Percentiles rank a stretch among this genome's conserved stretches.
These are phyloP conservation scores for Oeneis ivallda DNA, from an alignment of 2,888 invertebrate genomes.

Conservation along the genomic window DNA sequence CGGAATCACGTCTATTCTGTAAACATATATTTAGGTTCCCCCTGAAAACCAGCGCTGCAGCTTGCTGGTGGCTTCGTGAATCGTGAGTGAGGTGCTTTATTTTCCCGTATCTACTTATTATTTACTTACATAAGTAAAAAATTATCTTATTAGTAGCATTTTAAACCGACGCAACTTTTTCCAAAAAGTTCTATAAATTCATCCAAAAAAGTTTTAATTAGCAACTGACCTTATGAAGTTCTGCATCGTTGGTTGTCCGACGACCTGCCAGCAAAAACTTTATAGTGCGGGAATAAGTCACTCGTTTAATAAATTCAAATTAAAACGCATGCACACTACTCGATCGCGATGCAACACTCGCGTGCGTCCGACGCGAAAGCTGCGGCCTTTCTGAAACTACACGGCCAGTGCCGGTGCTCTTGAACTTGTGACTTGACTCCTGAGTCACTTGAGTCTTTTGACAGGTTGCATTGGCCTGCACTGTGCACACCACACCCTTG, in stretches of 20 bases:
- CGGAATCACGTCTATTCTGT: too few species aligned
- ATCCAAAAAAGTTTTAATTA: neutral
- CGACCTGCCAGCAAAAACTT: constrained; percentile 47
- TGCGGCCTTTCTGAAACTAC: constrained; percentile 61
- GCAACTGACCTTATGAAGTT: constrained; percentile 67
- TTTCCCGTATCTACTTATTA: too few species aligned
- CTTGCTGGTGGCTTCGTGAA: too few species aligned
- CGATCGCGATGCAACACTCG: constrained; percentile 42
- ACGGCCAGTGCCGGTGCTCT: constrained; percentile 59
- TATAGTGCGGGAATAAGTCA: constrained; percentile 43
- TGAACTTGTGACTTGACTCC: constrained; percentile 61
- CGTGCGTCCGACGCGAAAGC: constrained; percentile 64
- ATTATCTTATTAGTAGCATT: too few species aligned
- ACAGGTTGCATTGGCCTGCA: constrained; percentile 67
- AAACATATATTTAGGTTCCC: too few species aligned
- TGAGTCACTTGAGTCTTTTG: constrained; percentile 44
- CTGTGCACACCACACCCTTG: constrained; percentile 48
- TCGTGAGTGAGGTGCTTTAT: too few species aligned
- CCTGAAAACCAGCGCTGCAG: too few species aligned
- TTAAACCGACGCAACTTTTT: too few species aligned
- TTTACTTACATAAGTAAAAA: too few species aligned
- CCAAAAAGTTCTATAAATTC: neutral
- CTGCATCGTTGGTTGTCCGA: constrained; percentile 61
- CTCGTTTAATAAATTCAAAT: constrained; percentile 48
- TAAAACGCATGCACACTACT: constrained; percentile 53